Percentiles rank a stretch among this genome's conserved stretches.
Conservation (phyloP, 2,797 vertebrate genomes). For the Morelia viridis region DNA sequence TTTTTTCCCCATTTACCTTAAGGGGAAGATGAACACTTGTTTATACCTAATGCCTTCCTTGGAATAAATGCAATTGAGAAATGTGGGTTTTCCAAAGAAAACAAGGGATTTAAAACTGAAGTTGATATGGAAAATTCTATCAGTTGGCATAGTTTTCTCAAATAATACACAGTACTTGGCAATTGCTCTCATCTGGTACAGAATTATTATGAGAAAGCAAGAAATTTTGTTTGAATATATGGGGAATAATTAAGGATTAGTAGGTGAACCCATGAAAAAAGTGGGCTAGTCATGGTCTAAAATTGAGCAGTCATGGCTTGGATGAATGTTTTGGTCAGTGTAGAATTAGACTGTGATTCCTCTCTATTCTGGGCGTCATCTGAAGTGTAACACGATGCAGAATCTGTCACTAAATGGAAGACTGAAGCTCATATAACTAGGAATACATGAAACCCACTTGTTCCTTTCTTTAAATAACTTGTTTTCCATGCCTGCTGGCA, state of each 20-base stretch:
- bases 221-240: not conserved
- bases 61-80: slow-evolving; percentile 10
- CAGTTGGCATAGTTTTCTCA: slow-evolving; percentile 26
- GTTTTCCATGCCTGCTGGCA: not conserved
- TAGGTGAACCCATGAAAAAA: not conserved
- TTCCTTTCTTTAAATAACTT: not conserved
- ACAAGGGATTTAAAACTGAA: not conserved
- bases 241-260: not conserved
- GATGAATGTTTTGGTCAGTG: not conserved
- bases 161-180: not conserved
- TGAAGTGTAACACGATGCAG: not conserved
- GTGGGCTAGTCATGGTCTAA: not conserved
- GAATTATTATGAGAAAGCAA: not conserved
- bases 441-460: not conserved
- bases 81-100: slow-evolving; percentile 29
- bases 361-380: not conserved
- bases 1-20: not conserved
- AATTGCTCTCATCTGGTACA: not conserved
- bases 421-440: not conserved
- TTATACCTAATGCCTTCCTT: slow-evolving; percentile 28
- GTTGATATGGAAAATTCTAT: not conserved
- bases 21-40: slow-evolving; percentile 23
- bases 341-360: not conserved
- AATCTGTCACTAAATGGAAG: not conserved
- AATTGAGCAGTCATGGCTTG: not conserved